These are phyloP conservation scores for Cerceris rybyensis DNA, from an alignment of 2,888 invertebrate genomes.

Conservation along the genomic window DNA sequence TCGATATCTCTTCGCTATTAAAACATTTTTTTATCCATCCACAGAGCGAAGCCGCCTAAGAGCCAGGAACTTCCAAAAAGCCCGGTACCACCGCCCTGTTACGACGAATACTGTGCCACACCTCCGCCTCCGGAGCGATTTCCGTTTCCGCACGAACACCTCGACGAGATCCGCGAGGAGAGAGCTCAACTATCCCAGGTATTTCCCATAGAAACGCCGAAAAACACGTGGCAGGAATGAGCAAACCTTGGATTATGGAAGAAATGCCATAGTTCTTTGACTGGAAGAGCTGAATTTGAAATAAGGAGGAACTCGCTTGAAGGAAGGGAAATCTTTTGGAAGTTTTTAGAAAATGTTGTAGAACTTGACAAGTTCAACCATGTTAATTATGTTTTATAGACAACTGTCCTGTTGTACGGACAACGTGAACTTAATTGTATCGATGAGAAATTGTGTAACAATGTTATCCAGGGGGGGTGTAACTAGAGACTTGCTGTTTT, in stretches of 20 bases:
- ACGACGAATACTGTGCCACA: constrained; percentile 67
- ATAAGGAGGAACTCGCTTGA: too few species aligned
- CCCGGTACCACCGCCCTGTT: constrained; percentile 73
- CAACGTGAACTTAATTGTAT: too few species aligned
- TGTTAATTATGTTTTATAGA: too few species aligned
- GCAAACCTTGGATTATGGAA: neutral
- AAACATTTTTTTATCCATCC: constrained; percentile 20
- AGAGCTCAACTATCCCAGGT: constrained; percentile 79
- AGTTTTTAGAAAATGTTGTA: too few species aligned
- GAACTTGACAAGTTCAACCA: too few species aligned
- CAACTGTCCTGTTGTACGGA: too few species aligned
- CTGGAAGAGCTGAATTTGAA: too few species aligned
- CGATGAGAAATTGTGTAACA: too few species aligned
- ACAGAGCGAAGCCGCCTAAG: constrained; percentile 63
- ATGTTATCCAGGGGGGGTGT: too few species aligned
- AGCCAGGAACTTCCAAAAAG: constrained; percentile 79
- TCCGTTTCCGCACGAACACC: constrained; percentile 74
- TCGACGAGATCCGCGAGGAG: constrained; percentile 79
- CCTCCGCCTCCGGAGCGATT: constrained; percentile 67
- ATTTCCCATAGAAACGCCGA: constrained; percentile 24
- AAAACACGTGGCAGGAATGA: neutral
- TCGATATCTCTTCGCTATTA: constrained; percentile 9
- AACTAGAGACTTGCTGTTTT: too few species aligned
- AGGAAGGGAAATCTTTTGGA: too few species aligned
- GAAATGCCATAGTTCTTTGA: too few species aligned